A percentile compares a stretch with the other conserved stretches of the same genome.
phyloP scores from a whole-genome alignment of 2,113 vertebrate species.

The Apeltes quadracus region DNA sequence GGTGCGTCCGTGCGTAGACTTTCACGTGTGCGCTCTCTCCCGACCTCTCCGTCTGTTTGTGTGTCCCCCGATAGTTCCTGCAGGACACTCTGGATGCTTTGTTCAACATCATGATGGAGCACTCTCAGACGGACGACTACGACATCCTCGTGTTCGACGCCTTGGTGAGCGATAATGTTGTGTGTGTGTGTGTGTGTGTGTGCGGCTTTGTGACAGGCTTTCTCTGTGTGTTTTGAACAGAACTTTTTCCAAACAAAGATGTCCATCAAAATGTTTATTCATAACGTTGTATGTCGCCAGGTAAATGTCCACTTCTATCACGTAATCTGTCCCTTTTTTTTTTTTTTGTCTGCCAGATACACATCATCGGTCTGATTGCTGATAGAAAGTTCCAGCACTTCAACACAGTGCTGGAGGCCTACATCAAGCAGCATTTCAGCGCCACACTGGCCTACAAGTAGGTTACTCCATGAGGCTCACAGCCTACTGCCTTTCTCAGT shows the following conservation, averaged over 20 bases:
- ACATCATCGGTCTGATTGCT: conserved; percentile 96
- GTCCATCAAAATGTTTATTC: conserved; percentile 20
- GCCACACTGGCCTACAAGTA: conserved; percentile 98
- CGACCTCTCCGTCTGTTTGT: neutral
- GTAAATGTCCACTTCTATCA: conserved; percentile 24
- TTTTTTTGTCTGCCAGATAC: conserved; percentile 83
- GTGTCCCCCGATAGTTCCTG: conserved; percentile 89
- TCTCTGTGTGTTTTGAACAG: neutral
- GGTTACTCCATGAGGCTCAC: conserved; percentile 62
- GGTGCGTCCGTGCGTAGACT: neutral
- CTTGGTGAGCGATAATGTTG: conserved; percentile 84
- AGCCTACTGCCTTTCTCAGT: neutral
- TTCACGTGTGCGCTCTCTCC: neutral
- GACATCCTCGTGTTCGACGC: conserved; percentile 98
- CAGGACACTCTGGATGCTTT: conserved; percentile 95
- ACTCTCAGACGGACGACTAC: conserved; percentile 92
- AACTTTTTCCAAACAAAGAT: conserved; percentile 22
- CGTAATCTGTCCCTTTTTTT: conserved; percentile 9
- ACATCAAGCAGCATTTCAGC: conserved; percentile 98
- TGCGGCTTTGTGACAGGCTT: conserved; percentile 45
- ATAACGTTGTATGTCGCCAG: conserved; percentile 7
- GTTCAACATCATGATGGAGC: conserved; percentile 99
- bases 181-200: conserved; percentile 16
- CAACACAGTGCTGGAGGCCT: conserved; percentile 95
- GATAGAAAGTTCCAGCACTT: conserved; percentile 99